Percentiles rank a stretch among this genome's conserved stretches.
Conservation (phyloP, 2,797 vertebrate species). For the Hydrophis major region DNA sequence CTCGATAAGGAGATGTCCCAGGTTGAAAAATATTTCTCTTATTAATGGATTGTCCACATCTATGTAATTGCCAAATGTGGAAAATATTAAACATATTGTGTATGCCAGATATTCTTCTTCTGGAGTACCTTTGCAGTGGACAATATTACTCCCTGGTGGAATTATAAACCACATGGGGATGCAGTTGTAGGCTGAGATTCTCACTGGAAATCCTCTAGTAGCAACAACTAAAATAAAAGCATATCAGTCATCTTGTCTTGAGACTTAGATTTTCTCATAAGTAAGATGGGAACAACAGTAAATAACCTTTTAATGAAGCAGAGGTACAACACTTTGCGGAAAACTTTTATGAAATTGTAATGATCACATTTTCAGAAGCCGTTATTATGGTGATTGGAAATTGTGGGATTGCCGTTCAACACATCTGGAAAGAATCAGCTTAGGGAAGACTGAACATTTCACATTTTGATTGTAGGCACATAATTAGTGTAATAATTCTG, state of each 20-base stretch:
- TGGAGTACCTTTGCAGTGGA: background rate
- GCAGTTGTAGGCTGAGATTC: background rate
- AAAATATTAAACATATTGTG: background rate
- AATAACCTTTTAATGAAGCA: background rate
- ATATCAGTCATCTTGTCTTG: background rate
- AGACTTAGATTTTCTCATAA: background rate
- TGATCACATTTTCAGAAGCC: background rate
- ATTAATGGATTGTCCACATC: background rate
- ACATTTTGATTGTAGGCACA: background rate
- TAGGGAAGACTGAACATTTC: background rate
- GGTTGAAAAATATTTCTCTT: background rate
- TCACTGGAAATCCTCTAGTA: background rate
- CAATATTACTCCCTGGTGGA: background rate
- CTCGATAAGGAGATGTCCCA: background rate
- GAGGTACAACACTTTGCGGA: background rate
- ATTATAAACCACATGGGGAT: background rate
- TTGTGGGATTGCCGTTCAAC: background rate
- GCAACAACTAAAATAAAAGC: background rate
- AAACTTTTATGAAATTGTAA: background rate
- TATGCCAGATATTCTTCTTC: background rate
- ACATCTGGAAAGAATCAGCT: background rate
- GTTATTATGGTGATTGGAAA: background rate
- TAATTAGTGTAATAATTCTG: conserved; percentile 27
- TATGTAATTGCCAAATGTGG: background rate
- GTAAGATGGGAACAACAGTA: background rate